Evolutionary conservation across 2,113 vertebrate genomes (phyloP), one percentile per base, ranked within the genome.

Genomic region (Dipodomys merriami): DNA sequence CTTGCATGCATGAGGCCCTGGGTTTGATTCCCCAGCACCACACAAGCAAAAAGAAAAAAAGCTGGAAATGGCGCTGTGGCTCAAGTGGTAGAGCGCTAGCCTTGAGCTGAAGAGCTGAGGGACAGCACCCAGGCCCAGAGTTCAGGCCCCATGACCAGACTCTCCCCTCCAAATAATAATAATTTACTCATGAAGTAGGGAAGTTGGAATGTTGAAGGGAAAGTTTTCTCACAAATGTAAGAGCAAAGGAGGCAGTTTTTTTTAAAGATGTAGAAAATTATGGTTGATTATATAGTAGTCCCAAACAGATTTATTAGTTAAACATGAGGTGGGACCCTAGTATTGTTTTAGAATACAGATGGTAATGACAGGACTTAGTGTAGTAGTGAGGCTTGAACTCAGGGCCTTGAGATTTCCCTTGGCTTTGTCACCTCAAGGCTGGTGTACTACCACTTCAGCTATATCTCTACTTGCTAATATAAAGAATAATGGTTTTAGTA

Each of bases 261-360:
- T 18, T 73, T 71, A 65, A 87, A 90, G 20, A 65, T 33, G 22
- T 46, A 76, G 72, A 18, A 81, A 19, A 73, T 39, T 46, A 2
- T 20, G 46, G 3, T 62, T 35, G 18, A 39, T 79, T 64, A 35
- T 69, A 67, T 73, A 83, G 11, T 72, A 60, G 53, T 27, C 78
- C 25, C 0, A 2, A 53, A 9, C 29, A 20, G 12, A 68, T 64
- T 33, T 78, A 29, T 53, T 8, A 79, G 35, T 20, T 80, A 85
- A 83, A 79, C 76, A 62, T 60, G 6, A 72, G 39, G 13, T 44
- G 85, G 15, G 27, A 15, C 46, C 16, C 30, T 83, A 35, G 16
- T 29, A 69, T 73, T 62, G 20, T 67, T 90, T 91, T 60, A 80
- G 77, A 91, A 88, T 27, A 91, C 16, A 96, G 35, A 64, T 1